phyloP scores from a whole-genome alignment of 1,140 invertebrate genomes.

The Delia radicum region DNA sequence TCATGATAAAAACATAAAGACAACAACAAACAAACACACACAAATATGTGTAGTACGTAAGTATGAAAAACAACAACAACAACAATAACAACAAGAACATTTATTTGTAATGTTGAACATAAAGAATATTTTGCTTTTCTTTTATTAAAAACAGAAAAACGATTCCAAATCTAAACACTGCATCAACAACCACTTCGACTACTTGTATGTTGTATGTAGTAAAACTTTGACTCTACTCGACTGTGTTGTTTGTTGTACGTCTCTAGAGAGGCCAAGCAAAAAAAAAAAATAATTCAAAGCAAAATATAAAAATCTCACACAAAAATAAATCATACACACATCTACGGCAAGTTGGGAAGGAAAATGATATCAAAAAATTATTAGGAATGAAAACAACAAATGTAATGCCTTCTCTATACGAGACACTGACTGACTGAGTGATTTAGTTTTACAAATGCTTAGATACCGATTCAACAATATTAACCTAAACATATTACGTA shows the following conservation, averaged over 20 bases:
- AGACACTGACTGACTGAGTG: slow-evolving; percentile 1
- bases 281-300: background rate
- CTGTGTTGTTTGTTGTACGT: background rate
- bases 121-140: background rate
- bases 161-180: background rate
- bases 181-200: background rate
- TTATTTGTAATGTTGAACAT: background rate
- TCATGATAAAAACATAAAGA: background rate
- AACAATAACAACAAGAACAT: background rate
- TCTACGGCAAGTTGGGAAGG: background rate
- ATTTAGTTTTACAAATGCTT: background rate
- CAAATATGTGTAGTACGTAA: background rate
- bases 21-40: background rate
- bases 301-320: background rate
- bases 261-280: background rate
- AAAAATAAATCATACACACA: background rate
- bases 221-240: background rate
- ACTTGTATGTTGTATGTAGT: background rate
- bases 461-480: background rate
- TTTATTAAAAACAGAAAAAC: background rate
- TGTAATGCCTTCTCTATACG: background rate
- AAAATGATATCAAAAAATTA: background rate
- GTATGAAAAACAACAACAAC: no score
- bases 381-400: background rate
- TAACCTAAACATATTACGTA: background rate